Evolutionary conservation across 2,113 vertebrate species (phyloP), one percentile per base, ranked within the genome.

Genomic region (Podocnemis expansa): DNA sequence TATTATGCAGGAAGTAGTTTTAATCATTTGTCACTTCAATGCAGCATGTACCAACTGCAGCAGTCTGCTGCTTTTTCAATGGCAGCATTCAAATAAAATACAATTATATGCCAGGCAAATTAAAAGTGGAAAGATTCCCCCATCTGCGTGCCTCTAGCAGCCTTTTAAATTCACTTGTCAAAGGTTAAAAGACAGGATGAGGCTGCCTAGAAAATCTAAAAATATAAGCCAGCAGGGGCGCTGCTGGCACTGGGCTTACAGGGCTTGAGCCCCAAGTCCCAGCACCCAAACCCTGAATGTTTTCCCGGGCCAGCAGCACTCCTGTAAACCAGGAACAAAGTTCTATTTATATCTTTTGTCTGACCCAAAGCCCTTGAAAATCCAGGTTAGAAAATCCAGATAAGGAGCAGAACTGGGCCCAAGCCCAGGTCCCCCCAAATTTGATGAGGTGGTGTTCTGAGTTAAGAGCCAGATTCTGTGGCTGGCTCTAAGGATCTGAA

Each of bases 1-100:
- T 94, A 91, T 91, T 94, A 82, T 52, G 54, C 89, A 94, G 95
- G 86, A 95, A 95, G 80, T 34, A 31, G 34, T 85, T 93, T 96
- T 96, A 96, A 95, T 96, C 89, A 93, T 80, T 91, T 88, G 87
- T 89, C 80, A 79, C 80, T 82, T 94, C 63, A 82, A 80, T 49
- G 43, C 34, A 88, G 83, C 84, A 67, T 82, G 87, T 67, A 87
- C 78, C 70, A 86, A 91, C 51, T 54, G 54, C 19, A 93, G 34
- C 85, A 55, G 54, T 82, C 80, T 16, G 89, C n/a, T 10, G 6
- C 27, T 93, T 89, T 94, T 85, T 85, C 47, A 91, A 43, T 45
- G 34, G 24, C 1, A 76, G 2, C 13, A 82, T 73, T 85, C 70
- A 84, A 94, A 89, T 51, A 91, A 93, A 92, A 47, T 45, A 90